Conservation (phyloP, 2,888 invertebrate genomes). For the Aspidapion aeneum region DNA sequence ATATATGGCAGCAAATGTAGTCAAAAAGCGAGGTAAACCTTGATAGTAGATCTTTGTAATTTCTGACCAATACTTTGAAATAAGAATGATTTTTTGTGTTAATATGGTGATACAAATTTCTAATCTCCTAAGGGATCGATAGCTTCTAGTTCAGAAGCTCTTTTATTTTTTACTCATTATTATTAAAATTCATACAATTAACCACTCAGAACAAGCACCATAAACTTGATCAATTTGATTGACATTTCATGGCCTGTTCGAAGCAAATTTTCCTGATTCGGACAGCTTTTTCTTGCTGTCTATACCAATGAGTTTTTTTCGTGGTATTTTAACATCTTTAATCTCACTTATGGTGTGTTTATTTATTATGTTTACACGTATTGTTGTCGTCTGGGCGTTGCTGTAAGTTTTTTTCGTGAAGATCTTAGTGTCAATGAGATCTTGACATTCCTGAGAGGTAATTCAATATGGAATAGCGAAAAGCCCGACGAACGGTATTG, state of each 20-base stretch:
- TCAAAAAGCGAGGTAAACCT: too few relatives aligned
- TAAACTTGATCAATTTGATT: neutral
- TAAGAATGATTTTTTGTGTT: too few relatives aligned
- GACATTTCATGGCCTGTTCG: neutral
- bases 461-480: too few relatives aligned
- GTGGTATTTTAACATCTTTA: neutral
- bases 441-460: too few relatives aligned
- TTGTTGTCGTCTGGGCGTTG: neutral
- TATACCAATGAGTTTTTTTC: neutral
- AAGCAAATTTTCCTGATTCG: neutral
- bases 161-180: too few relatives aligned
- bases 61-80: too few relatives aligned
- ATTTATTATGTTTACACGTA: neutral
- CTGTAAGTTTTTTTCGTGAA: neutral
- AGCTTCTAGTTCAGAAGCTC: too few relatives aligned
- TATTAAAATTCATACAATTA: neutral
- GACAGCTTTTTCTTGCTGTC: neutral
- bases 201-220: neutral
- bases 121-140: too few relatives aligned
- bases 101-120: too few relatives aligned
- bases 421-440: neutral
- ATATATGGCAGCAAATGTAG: too few relatives aligned
- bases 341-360: neutral
- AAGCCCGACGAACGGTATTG: too few relatives aligned
- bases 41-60: too few relatives aligned